Base-by-base conservation (phyloP, 1,140 invertebrate genomes). In the Drosophila erecta region DNA sequence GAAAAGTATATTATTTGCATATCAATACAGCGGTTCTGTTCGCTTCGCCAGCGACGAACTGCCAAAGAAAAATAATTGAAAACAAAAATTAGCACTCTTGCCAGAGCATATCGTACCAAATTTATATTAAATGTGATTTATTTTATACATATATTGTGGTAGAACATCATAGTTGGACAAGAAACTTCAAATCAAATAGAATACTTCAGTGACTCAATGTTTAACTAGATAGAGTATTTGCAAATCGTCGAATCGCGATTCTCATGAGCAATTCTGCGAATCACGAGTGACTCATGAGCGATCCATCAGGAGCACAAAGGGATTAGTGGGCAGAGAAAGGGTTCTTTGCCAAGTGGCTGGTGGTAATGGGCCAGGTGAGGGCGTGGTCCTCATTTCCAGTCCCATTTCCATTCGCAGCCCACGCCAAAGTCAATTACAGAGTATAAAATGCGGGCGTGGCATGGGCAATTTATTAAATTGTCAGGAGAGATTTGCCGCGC, bases 381-480 rank as follows among this genome's bases (percentile, higher is more conserved):
- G 74, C 64, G 58, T 76, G 75, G 37, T 17, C 11, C 14, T 11
- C 15, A 41, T 54, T 76, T 35, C 17, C 17, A 17, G 17, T 17
- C 60, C 76, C 12, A 77, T 70, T 74, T 46, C 69, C 70, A 62
- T 74, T 74, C n/a, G n/a, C 49, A 37, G 35, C 74, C 74, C 64
- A 77, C 75, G 65, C 74, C 40, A 24, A 24, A 66, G 24, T 35
- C 12, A 55, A 51, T 55, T 47, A 41, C 27, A 55, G 41, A 43
- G 12, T 30, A 10, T 10, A 24, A 49, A 33, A 50, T 43, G 20
- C 11, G 59, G 74, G 74, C 53, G 74, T 77, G 73, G 49, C 64
- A 58, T 46, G 37, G 17, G 64, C 49, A 76, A 76, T 76, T 76
- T 76, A 70, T 69, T 53, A 76, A 76, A 76, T 67, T 76, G 62